A percentile compares a stretch with the other conserved stretches of the same genome.
These are phyloP conservation scores for Dromaius novaehollandiae DNA, from an alignment of 2,113 vertebrate species.

Conservation along the genomic window DNA sequence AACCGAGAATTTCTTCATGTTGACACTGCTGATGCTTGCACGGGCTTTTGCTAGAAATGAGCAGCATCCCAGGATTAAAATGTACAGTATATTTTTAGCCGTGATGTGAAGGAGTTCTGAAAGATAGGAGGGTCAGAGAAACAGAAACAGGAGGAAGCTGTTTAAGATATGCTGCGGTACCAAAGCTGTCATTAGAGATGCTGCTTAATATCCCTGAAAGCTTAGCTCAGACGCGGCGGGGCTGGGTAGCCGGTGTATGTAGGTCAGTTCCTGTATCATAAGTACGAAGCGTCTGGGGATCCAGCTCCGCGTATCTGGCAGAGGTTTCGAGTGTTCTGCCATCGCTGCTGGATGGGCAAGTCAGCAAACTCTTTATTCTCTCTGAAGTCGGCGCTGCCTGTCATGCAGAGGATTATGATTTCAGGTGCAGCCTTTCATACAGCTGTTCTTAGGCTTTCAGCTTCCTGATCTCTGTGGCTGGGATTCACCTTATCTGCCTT, in stretches of 20 bases:
- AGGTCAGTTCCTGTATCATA: rapidly evolving
- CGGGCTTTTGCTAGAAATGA: neutral
- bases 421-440: neutral
- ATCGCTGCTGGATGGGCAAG: neutral
- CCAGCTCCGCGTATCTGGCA: too few species aligned
- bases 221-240: rapidly evolving
- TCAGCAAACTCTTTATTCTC: neutral
- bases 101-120: neutral
- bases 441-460: rapidly evolving
- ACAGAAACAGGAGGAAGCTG: neutral
- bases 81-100: neutral
- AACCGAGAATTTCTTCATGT: neutral
- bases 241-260: neutral
- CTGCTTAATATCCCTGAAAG: neutral
- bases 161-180: neutral
- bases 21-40: neutral
- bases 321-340: neutral
- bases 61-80: neutral
- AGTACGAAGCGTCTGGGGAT: neutral
- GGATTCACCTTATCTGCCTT: neutral
- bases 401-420: neutral
- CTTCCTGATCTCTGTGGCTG: neutral
- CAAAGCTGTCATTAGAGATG: neutral
- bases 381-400: neutral
- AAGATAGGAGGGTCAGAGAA: neutral